Percentiles rank a stretch among this genome's conserved stretches.
These are phyloP conservation scores for Cephus runcator DNA, from an alignment of 2,888 invertebrate species.

Conservation along the genomic window DNA sequence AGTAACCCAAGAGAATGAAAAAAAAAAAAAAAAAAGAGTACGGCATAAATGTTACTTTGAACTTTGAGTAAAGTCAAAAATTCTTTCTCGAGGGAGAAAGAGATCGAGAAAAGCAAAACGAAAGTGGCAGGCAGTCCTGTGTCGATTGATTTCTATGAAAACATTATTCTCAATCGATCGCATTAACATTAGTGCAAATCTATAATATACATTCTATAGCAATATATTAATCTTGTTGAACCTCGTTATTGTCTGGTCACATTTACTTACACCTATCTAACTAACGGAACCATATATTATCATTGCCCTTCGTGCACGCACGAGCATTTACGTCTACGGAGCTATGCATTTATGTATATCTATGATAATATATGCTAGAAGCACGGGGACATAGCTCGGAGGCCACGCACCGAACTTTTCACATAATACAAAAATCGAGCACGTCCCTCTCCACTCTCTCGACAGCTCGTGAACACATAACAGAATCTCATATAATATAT, in stretches of 20 bases:
- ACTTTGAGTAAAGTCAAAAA: not conserved
- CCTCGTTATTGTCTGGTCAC: slow-evolving; percentile 63
- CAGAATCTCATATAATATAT: slow-evolving; percentile 20
- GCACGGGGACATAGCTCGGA: not conserved
- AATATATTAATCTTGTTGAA: slow-evolving; percentile 43
- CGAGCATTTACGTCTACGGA: not conserved
- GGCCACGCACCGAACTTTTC: not conserved
- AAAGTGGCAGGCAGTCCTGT: not conserved
- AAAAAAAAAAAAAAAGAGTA: not conserved
- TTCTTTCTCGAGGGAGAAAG: not conserved
- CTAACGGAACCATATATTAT: slow-evolving; percentile 20
- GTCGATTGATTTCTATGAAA: slow-evolving; percentile 21
- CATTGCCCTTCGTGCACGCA: not conserved
- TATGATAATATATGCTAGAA: slow-evolving; percentile 1
- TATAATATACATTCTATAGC: slow-evolving; percentile 12
- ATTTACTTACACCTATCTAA: slow-evolving; percentile 58
- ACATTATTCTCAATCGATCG: slow-evolving; percentile 15
- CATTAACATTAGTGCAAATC: not conserved
- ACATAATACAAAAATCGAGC: not conserved
- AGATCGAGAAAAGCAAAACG: not conserved
- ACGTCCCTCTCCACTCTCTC: not conserved
- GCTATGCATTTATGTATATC: slow-evolving; percentile 9
- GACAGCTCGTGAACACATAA: slow-evolving; percentile 8
- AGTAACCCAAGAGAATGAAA: not conserved
- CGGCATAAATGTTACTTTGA: not conserved